Percentiles rank a stretch among this genome's conserved stretches.
phyloP scores from a whole-genome alignment of 2,888 invertebrate species.

The Diarsia brunnea region DNA sequence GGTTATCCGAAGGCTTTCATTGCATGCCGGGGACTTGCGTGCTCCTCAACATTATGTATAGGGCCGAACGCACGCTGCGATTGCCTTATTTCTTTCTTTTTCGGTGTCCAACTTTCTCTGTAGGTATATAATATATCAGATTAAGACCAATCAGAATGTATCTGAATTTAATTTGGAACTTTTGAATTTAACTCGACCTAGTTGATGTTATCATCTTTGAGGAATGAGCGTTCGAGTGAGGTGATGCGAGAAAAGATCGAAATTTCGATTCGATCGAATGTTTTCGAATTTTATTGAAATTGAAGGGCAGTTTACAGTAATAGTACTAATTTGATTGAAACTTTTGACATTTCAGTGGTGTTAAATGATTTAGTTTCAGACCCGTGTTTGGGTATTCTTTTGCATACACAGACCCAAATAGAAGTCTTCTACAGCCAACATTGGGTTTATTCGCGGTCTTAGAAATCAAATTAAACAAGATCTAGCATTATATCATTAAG shows the following conservation, averaged over 20 bases:
- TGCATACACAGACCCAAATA: background rate
- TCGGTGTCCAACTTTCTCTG: slow-evolving; percentile 68
- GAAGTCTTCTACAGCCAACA: background rate
- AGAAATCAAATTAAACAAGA: background rate
- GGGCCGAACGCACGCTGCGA: slow-evolving; percentile 81
- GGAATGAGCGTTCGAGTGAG: slow-evolving; percentile 34
- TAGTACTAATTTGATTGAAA: slow-evolving; percentile 11
- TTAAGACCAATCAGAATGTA: slow-evolving; percentile 71
- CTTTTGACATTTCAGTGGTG: slow-evolving; percentile 16
- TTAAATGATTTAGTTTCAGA: background rate
- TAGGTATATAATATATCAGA: slow-evolving; percentile 69
- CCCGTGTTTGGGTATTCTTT: background rate
- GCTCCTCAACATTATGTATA: slow-evolving; percentile 78
- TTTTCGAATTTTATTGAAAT: slow-evolving; percentile 32
- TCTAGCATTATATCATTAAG: background rate
- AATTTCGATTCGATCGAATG: slow-evolving; percentile 20
- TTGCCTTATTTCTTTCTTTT: slow-evolving; percentile 73
- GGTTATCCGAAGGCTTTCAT: slow-evolving; percentile 78
- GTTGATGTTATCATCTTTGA: slow-evolving; percentile 58
- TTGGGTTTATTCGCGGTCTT: background rate
- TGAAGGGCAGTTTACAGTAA: slow-evolving; percentile 22
- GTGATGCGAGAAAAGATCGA: slow-evolving; percentile 41
- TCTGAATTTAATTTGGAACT: slow-evolving; percentile 63
- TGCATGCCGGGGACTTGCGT: slow-evolving; percentile 83
- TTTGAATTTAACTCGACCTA: slow-evolving; percentile 48